phyloP scores from a whole-genome alignment of 2,888 invertebrate genomes.

The Plutella xylostella region DNA sequence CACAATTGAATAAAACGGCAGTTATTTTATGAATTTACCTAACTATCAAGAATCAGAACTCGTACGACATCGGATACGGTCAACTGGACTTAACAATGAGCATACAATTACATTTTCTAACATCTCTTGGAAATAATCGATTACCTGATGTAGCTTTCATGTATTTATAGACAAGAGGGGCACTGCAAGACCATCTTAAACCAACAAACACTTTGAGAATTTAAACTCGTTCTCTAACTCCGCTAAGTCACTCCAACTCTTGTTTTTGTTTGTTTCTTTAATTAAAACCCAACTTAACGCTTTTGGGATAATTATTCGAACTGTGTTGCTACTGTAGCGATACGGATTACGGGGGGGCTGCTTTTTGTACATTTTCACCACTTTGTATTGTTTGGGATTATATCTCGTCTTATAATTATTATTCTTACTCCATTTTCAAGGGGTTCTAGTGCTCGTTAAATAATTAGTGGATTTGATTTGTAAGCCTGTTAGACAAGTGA shows the following conservation, averaged over 20 bases:
- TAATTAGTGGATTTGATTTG: too few species aligned
- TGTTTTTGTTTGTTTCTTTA: slow-evolving; percentile 60
- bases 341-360: slow-evolving; percentile 33
- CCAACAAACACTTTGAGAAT: slow-evolving; percentile 35
- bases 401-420: slow-evolving; percentile 10
- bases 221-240: slow-evolving; percentile 37
- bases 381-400: slow-evolving; percentile 18
- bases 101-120: too few species aligned
- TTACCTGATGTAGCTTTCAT: too few species aligned
- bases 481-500: too few species aligned
- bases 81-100: too few species aligned
- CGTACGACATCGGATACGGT: too few species aligned
- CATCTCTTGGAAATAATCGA: too few species aligned
- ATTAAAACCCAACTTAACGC: slow-evolving; percentile 56
- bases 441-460: too few species aligned
- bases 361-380: slow-evolving; percentile 13
- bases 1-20: too few species aligned
- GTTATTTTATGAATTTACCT: too few species aligned
- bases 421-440: slow-evolving; percentile 8
- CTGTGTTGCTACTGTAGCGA: slow-evolving; percentile 39
- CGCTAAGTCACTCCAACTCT: slow-evolving; percentile 45
- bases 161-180: too few species aligned
- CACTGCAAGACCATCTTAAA: slow-evolving; percentile 9
- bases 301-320: slow-evolving; percentile 49
- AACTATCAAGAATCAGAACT: too few species aligned